Conservation (phyloP, 2,113 vertebrate genomes). For the Cynopterus brachyotis region DNA sequence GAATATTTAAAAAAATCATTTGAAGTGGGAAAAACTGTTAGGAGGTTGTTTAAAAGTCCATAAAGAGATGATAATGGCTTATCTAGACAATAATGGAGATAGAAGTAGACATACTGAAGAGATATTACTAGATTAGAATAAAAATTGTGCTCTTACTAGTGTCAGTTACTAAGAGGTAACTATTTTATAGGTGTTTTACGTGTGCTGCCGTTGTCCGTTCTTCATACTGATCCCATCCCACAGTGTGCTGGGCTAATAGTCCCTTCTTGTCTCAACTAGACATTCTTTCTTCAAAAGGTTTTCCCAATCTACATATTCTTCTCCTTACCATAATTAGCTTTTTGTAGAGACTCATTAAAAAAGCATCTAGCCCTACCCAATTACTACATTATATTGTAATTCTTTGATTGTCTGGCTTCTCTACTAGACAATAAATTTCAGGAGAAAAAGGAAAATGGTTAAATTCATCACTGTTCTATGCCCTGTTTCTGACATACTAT, state of each 20-base stretch:
- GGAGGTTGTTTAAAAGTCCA: too few relatives aligned
- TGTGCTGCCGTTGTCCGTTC: too few relatives aligned
- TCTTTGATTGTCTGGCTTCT: not conserved
- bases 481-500: not conserved
- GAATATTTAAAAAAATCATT: too few relatives aligned
- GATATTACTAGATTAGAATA: too few relatives aligned
- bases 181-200: too few relatives aligned
- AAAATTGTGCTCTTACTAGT: too few relatives aligned
- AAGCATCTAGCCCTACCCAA: not conserved
- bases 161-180: not conserved
- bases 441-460: not conserved
- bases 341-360: not conserved
- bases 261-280: not conserved
- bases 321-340: not conserved
- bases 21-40: too few relatives aligned
- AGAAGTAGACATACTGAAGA: too few relatives aligned
- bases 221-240: too few relatives aligned
- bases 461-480: not conserved
- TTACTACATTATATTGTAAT: not conserved
- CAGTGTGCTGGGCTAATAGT: not conserved
- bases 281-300: not conserved
- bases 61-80: too few relatives aligned
- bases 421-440: not conserved
- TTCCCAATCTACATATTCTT: not conserved
- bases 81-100: too few relatives aligned